Conservation (phyloP, 2,888 invertebrate species). For the Fissipunctia ypsillon region DNA sequence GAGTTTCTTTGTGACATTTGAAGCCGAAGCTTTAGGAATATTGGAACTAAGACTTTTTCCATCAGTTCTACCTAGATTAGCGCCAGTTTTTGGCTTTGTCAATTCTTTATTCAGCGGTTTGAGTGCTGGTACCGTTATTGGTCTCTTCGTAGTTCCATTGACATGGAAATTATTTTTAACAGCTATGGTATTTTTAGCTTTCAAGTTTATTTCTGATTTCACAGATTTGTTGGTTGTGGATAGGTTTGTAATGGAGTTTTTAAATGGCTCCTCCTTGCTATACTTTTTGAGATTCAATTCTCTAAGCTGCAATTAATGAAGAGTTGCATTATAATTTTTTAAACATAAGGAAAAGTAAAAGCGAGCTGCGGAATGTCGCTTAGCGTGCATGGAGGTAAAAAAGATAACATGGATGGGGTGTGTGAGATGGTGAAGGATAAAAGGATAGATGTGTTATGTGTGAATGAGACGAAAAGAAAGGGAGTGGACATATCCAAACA, state of each 20-base stretch:
- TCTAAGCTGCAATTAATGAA: conserved; percentile 76
- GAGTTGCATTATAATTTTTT: not conserved
- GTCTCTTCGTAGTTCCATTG: conserved; percentile 69
- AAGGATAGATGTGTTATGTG: too few relatives aligned
- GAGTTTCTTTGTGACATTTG: conserved; percentile 28
- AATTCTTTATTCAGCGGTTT: conserved; percentile 48
- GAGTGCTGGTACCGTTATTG: conserved; percentile 63
- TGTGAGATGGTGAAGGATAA: too few relatives aligned
- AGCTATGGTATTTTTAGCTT: conserved; percentile 32
- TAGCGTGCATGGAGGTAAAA: too few relatives aligned
- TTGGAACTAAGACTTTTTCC: conserved; percentile 21
- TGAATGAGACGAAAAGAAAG: too few relatives aligned
- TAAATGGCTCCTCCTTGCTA: conserved; percentile 63
- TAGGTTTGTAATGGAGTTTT: conserved; percentile 52
- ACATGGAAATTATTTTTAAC: conserved; percentile 71
- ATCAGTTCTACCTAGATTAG: conserved; percentile 19
- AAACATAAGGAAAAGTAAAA: not conserved
- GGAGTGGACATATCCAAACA: too few relatives aligned
- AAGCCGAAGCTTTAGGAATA: conserved; percentile 40
- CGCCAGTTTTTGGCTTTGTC: conserved; percentile 53
- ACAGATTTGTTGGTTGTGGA: conserved; percentile 55
- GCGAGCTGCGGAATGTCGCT: too few relatives aligned
- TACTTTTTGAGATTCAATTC: conserved; percentile 85
- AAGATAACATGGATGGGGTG: too few relatives aligned
- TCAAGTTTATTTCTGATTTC: conserved; percentile 56